Evolutionary conservation across 2,888 invertebrate genomes (phyloP).

Genomic region (Euphydryas editha): DNA sequence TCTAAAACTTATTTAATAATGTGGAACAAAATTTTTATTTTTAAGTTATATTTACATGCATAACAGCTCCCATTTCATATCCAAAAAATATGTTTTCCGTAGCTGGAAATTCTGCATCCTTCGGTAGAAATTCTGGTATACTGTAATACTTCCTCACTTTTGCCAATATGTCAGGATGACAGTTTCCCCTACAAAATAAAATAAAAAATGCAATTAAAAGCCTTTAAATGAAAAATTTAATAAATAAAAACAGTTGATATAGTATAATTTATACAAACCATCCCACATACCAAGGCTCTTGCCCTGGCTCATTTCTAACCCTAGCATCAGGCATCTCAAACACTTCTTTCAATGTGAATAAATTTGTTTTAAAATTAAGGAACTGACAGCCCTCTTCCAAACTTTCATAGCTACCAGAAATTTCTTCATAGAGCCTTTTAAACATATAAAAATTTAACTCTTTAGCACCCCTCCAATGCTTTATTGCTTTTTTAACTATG

Average conservation of each 20-base stretch:
- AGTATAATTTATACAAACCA: slow-evolving; percentile 84
- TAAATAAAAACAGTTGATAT: background rate
- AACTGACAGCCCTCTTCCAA: slow-evolving; percentile 93
- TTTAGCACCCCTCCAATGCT: slow-evolving; percentile 89
- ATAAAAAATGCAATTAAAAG: background rate
- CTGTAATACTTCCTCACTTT: slow-evolving; percentile 90
- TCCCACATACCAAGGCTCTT: slow-evolving; percentile 94
- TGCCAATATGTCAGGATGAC: slow-evolving; percentile 90
- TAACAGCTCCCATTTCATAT: slow-evolving; percentile 93
- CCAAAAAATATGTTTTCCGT: slow-evolving; percentile 97
- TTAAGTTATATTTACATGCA: slow-evolving; percentile 88
- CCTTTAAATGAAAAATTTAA: background rate
- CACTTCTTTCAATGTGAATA: slow-evolving; percentile 89
- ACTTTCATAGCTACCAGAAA: slow-evolving; percentile 88
- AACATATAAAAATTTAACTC: slow-evolving; percentile 87
- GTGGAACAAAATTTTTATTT: background rate
- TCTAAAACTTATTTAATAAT: too few relatives aligned
- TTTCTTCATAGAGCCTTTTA: slow-evolving; percentile 86
- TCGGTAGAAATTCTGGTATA: slow-evolving; percentile 93
- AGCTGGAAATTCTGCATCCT: slow-evolving; percentile 93
- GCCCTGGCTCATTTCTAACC: slow-evolving; percentile 84
- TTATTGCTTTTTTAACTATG: slow-evolving; percentile 89
- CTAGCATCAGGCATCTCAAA: slow-evolving; percentile 89
- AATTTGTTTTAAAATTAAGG: slow-evolving; percentile 92
- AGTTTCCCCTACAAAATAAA: slow-evolving; percentile 88